Conservation (phyloP, 2,113 vertebrate species). For the Saguinus midas region DNA sequence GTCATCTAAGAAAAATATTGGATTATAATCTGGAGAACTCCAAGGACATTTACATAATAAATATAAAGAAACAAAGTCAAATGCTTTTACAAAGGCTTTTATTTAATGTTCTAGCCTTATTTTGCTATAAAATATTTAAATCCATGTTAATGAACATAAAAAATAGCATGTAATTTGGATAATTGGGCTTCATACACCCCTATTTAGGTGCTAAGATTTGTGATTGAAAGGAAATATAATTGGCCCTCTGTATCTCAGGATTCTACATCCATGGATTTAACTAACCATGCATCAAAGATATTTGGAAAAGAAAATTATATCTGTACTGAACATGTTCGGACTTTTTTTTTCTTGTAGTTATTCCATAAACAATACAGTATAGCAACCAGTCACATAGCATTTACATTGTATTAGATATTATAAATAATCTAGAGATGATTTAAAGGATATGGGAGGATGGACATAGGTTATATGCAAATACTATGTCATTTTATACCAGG, state of each 20-base stretch:
- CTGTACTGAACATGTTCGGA: neutral
- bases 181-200: neutral
- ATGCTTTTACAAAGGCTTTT: conserved; percentile 11
- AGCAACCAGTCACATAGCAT: neutral
- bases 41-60: conserved; percentile 36
- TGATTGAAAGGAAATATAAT: neutral
- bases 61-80: conserved; percentile 1
- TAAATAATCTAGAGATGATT: neutral
- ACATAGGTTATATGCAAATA: neutral
- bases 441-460: neutral
- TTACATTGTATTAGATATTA: neutral
- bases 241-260: neutral
- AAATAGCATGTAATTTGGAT: conserved; percentile 5
- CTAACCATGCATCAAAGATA: neutral
- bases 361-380: neutral
- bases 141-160: neutral
- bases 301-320: neutral
- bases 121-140: conserved; percentile 32
- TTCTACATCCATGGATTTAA: neutral
- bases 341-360: neutral
- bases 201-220: conserved; percentile 4
- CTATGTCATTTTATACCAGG: neutral
- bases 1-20: neutral
- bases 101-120: neutral
- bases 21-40: conserved; percentile 43